Conservation (phyloP, 2,113 vertebrate genomes). For the Hemiscyllium ocellatum region DNA sequence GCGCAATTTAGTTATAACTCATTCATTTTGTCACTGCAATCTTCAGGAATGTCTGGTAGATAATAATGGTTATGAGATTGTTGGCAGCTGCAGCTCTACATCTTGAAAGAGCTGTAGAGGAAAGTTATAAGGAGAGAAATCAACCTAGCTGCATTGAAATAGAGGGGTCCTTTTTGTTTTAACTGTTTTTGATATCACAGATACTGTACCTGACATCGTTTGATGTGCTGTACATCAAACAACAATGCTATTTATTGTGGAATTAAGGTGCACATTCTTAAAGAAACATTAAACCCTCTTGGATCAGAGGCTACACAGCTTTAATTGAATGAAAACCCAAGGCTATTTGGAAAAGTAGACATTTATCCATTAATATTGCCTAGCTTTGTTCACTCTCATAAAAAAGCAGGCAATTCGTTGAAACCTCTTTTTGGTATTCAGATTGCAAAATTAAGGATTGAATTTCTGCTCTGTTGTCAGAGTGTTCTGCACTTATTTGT, state of each 20-base stretch:
- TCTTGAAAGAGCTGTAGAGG: not conserved
- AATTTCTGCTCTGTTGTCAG: not conserved
- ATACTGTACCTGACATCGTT: not conserved
- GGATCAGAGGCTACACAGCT: not conserved
- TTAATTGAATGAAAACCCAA: not conserved
- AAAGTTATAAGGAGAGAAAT: not conserved
- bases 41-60: constrained; percentile 19
- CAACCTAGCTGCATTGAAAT: not conserved
- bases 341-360: not conserved
- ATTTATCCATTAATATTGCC: not conserved
- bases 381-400: not conserved
- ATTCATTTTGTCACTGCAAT: not conserved
- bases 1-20: not conserved
- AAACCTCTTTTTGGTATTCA: not conserved
- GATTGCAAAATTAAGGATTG: not conserved
- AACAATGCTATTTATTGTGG: not conserved
- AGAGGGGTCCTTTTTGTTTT: too few relatives aligned
- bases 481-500: not conserved
- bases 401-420: constrained; percentile 8
- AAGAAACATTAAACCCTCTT: not conserved
- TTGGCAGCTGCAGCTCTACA: not conserved
- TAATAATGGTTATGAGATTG: not conserved
- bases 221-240: not conserved
- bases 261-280: not conserved
- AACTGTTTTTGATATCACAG: not conserved